These are phyloP conservation scores for Prionchulus punctatus DNA, from an alignment of 2,888 invertebrate genomes.

Conservation along the genomic window DNA sequence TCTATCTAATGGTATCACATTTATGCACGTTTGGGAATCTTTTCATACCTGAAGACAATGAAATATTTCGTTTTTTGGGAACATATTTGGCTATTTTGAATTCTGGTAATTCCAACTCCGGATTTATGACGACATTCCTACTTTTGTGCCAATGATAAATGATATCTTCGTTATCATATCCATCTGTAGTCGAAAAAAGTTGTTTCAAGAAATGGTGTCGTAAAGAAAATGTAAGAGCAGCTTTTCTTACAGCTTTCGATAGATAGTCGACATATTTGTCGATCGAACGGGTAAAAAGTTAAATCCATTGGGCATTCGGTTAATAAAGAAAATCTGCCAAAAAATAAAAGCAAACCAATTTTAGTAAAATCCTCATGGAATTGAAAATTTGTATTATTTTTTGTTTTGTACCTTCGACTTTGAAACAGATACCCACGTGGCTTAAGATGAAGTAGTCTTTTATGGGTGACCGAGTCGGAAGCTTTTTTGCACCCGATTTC, in stretches of 20 bases:
- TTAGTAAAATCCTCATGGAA: too few relatives aligned
- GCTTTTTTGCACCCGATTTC: too few relatives aligned
- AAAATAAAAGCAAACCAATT: too few relatives aligned
- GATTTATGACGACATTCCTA: background rate
- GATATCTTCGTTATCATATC: constrained; percentile 26
- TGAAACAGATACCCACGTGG: background rate
- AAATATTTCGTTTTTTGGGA: background rate
- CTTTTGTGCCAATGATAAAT: constrained; percentile 21
- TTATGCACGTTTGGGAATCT: too few relatives aligned
- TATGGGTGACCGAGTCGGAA: constrained; percentile 26
- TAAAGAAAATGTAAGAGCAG: background rate
- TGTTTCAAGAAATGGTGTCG: too few relatives aligned
- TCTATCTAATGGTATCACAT: too few relatives aligned
- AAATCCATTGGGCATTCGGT: constrained; percentile 30
- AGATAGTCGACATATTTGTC: constrained; percentile 26
- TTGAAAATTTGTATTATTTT: too few relatives aligned
- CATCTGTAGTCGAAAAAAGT: constrained; percentile 17
- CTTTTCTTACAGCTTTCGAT: constrained; percentile 25
- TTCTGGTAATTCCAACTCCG: background rate
- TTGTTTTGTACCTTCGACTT: constrained; percentile 2
- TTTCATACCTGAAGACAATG: background rate
- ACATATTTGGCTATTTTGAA: background rate
- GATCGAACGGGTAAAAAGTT: constrained; percentile 27
- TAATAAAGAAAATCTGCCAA: constrained; percentile 18
- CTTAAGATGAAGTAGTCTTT: constrained; percentile 20